Conservation (phyloP, 2,113 vertebrate genomes). For the Malurus elegans region DNA sequence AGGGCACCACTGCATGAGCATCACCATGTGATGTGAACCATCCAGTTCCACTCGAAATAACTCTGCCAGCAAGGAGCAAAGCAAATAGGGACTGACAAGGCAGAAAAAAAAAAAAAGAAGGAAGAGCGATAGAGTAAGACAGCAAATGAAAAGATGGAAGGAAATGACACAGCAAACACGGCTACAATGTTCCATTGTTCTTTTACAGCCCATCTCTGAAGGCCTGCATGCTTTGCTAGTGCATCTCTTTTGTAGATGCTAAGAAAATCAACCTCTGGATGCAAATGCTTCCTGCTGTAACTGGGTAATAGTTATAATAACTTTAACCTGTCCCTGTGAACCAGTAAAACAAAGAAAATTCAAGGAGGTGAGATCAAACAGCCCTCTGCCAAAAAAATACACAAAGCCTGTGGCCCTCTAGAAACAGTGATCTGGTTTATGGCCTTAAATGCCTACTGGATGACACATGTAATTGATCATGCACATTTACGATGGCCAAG, state of each 20-base stretch:
- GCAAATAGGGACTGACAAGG: background rate
- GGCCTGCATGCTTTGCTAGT: background rate
- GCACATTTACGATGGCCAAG: background rate
- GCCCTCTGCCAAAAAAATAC: background rate
- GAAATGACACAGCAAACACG: background rate
- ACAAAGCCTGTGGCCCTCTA: background rate
- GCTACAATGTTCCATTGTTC: background rate
- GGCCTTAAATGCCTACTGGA: background rate
- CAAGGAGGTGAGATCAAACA: background rate
- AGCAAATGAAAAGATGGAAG: background rate
- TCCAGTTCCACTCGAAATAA: background rate
- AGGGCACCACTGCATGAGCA: background rate
- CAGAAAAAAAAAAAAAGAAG: background rate
- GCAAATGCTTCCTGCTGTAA: background rate
- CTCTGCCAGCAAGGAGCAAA: background rate
- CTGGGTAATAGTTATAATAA: background rate
- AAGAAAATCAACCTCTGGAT: background rate
- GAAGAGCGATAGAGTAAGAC: background rate
- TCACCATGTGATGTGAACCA: background rate
- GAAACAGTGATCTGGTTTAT: background rate
- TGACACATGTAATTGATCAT: background rate
- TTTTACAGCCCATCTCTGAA: conserved; percentile 8
- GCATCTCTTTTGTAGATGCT: background rate
- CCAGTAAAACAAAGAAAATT: background rate
- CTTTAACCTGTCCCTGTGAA: background rate